Evolutionary conservation across 2,888 invertebrate species (phyloP).

Genomic region (Pycnomerus fuliginosus): DNA sequence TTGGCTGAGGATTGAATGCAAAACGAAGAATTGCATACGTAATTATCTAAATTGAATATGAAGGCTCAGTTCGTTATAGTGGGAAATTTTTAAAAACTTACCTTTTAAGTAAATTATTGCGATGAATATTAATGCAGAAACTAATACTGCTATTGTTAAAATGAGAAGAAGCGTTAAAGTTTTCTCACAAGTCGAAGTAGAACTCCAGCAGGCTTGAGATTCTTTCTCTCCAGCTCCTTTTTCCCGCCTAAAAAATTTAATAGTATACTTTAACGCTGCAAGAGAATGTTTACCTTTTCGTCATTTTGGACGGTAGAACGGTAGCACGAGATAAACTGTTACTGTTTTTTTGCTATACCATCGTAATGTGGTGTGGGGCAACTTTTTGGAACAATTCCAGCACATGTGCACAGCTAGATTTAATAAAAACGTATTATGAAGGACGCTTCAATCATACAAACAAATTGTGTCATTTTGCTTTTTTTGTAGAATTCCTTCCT

Average conservation of each 20-base stretch:
- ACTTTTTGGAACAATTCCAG: slow-evolving; percentile 12
- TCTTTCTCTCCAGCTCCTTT: slow-evolving; percentile 11
- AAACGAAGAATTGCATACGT: slow-evolving; percentile 56
- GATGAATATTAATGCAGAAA: slow-evolving; percentile 7
- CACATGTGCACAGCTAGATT: slow-evolving; percentile 4
- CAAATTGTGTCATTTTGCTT: slow-evolving; percentile 12
- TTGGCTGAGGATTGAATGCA: slow-evolving; percentile 74
- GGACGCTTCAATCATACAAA: slow-evolving; percentile 11
- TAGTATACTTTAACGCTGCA: too few species aligned
- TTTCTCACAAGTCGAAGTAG: slow-evolving; percentile 15
- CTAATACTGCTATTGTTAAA: slow-evolving; percentile 3
- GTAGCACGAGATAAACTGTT: too few species aligned
- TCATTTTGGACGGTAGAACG: too few species aligned
- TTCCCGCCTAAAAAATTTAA: too few species aligned
- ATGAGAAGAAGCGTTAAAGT: slow-evolving; percentile 11
- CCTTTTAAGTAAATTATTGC: slow-evolving; percentile 1
- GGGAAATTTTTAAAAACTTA: not conserved
- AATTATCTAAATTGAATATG: slow-evolving; percentile 17
- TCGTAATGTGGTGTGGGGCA: slow-evolving; percentile 1
- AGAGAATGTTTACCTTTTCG: slow-evolving; percentile 16
- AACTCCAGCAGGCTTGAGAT: slow-evolving; percentile 15
- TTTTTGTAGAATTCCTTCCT: too few species aligned
- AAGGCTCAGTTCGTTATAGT: not conserved
- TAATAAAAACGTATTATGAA: slow-evolving; percentile 10
- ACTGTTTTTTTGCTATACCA: too few species aligned